Conservation (phyloP, 2,888 invertebrate species). For the Cheilosia impressa region DNA sequence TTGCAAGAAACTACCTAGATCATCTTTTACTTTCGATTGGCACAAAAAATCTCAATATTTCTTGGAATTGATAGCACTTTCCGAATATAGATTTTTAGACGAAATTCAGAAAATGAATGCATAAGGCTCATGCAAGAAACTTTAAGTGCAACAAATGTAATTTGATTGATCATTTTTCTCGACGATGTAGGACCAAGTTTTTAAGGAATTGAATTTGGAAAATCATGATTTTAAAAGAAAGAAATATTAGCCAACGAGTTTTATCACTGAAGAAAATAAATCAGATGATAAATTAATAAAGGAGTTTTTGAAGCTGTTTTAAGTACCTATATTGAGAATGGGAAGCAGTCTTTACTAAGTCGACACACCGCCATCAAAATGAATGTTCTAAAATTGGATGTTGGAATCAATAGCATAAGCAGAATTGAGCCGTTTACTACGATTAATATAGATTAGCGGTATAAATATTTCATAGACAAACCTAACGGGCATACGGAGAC, state of each 20-base stretch:
- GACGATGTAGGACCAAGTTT: no score
- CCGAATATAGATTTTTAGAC: no score
- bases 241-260: background rate
- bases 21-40: no score
- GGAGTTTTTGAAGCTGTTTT: background rate
- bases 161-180: background rate
- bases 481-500: no score
- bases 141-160: no score
- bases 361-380: background rate
- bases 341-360: slow-evolving; percentile 13
- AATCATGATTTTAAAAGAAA: background rate
- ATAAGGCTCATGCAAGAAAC: no score
- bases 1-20: no score
- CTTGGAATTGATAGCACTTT: no score
- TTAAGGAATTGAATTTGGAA: no score
- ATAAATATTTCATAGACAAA: background rate
- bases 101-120: no score
- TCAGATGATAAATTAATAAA: background rate
- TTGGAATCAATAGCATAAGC: background rate
- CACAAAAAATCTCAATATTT: no score
- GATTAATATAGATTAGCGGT: background rate
- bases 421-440: background rate
- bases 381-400: background rate
- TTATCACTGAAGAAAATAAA: background rate
- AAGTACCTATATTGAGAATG: slow-evolving; percentile 1